Percentiles rank a stretch among this genome's conserved stretches.
phyloP scores from a whole-genome alignment of 2,113 vertebrate genomes.

The Aleadryas rufinucha region DNA sequence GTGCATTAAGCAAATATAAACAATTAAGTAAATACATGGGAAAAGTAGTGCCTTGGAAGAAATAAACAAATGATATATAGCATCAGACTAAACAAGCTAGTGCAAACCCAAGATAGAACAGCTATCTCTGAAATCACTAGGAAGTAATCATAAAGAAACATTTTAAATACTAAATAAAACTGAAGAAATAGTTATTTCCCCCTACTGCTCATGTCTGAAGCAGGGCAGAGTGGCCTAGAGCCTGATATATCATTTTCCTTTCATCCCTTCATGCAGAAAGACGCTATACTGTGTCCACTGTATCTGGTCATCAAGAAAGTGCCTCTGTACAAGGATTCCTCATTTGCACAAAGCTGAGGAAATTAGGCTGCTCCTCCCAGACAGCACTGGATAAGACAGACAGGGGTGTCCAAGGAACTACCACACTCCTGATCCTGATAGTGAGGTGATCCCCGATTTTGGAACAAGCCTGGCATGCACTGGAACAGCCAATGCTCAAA shows the following conservation, averaged over 20 bases:
- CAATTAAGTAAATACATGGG: background rate
- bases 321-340: background rate
- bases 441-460: rapidly evolving
- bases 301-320: background rate
- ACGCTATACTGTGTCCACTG: background rate
- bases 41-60: background rate
- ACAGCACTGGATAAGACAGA: rapidly evolving
- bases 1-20: background rate
- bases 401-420: background rate
- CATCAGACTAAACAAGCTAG: slow-evolving; percentile 23
- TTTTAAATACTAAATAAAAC: background rate
- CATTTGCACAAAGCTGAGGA: background rate
- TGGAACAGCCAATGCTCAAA: background rate
- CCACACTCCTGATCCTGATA: background rate
- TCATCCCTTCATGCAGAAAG: background rate
- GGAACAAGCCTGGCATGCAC: background rate
- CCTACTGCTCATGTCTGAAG: background rate
- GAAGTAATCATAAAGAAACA: background rate
- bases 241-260: background rate
- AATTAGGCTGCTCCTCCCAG: background rate
- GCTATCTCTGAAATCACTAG: background rate
- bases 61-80: background rate
- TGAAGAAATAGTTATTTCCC: background rate
- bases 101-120: background rate
- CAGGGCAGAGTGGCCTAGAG: background rate